Base-by-base conservation (phyloP, 2,113 vertebrate species). In the Psittacus erithacus region DNA sequence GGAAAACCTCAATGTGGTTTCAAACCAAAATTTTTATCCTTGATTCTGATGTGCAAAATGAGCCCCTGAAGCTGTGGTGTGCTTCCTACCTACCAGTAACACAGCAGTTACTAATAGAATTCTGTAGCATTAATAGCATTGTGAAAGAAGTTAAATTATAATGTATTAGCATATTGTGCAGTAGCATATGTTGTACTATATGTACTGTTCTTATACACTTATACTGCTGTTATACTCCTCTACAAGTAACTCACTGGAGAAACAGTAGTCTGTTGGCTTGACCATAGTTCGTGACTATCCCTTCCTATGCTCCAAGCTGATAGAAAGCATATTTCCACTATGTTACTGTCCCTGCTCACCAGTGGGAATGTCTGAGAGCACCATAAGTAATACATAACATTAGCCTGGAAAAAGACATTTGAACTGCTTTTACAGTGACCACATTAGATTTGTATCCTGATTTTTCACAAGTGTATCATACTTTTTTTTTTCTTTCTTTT, bases 291-390 rank as follows among this genome's bases (percentile, higher is more conserved):
- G 38, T 65, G 67, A 10, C 39, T 49, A 4, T 47, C 31, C 29
- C 31, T 12, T 33, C 41, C 53, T 24, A 2, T 4, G 12, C 17
- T 43, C 22, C 0, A 2, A 63, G 47, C 33, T 31, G 55, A 25
- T 14, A 24, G 17, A 33, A 75, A 62, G 23, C 7, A 1, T 29
- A 3, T 64, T 76, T 29, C 55, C 28, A n/a, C 22, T 39, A 6
- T 46, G 29, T 17, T 39, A 28, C 39, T 44, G 27, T 74, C 27
- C 24, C 9, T 38, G 6, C 19, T 62, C 16, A 24, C 23, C 46
- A 23, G 3, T 0, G 0, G 35, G 55, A 38, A 27, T 43, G 73
- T 10, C 39, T 5, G 33, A n/a, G 31, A n/a, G 9, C 22, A 6
- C 14, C 33, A 2, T 13, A 46, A 71, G 24, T n/a, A 15, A 28